Conservation (phyloP, 2,113 vertebrate genomes). For the Megaptera novaeangliae region DNA sequence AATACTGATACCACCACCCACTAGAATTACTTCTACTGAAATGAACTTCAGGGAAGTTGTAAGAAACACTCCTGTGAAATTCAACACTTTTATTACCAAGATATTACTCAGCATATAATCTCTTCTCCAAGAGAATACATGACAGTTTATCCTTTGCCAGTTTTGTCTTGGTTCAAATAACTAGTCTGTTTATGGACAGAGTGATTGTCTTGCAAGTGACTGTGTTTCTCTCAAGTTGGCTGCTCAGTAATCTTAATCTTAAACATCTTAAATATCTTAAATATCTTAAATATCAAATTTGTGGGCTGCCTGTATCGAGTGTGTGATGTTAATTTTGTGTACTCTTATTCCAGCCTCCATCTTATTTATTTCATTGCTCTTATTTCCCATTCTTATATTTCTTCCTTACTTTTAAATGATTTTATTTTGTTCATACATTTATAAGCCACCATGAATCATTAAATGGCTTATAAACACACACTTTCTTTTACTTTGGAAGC, state of each 20-base stretch:
- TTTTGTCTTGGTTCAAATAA: background rate
- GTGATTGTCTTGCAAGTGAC: background rate
- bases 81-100: background rate
- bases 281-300: background rate
- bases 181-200: background rate
- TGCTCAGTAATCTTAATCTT: background rate
- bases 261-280: no score
- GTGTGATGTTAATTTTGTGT: background rate
- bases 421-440: background rate
- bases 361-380: background rate
- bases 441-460: background rate
- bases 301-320: background rate
- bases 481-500: background rate
- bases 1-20: background rate
- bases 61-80: background rate
- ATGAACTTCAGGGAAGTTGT: background rate
- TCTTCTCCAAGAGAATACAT: background rate
- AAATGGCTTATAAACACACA: background rate
- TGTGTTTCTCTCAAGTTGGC: background rate
- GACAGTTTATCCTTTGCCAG: background rate
- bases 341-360: background rate
- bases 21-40: slow-evolving; percentile 1
- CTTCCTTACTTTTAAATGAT: background rate
- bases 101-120: background rate
- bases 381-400: background rate